phyloP scores from a whole-genome alignment of 2,888 invertebrate species.

The Agrotis exclamationis region DNA sequence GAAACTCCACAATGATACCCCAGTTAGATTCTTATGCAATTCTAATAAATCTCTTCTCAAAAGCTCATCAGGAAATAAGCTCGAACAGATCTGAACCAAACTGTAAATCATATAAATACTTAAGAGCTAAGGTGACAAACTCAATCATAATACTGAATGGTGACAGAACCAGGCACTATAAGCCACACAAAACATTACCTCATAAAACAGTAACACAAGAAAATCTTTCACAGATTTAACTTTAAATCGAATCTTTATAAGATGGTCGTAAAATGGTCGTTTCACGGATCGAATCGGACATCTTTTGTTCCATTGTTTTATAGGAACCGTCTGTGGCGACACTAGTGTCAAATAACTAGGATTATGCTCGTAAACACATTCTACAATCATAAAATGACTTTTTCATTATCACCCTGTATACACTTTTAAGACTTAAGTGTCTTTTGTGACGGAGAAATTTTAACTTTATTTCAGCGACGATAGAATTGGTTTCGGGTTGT shows the following conservation, averaged over 20 bases:
- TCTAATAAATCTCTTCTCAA: too few relatives aligned
- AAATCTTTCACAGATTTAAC: slow-evolving; percentile 48
- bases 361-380: slow-evolving; percentile 62
- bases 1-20: too few relatives aligned
- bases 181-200: slow-evolving; percentile 41
- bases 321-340: slow-evolving; percentile 60
- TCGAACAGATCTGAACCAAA: neutral
- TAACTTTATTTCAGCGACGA: accelerated
- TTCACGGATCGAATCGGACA: slow-evolving; percentile 51
- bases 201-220: slow-evolving; percentile 47
- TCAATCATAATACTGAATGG: slow-evolving; percentile 32
- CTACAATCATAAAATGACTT: slow-evolving; percentile 65
- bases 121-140: slow-evolving; percentile 14
- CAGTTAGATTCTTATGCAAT: too few relatives aligned
- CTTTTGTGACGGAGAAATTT: neutral
- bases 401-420: slow-evolving; percentile 60
- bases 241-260: slow-evolving; percentile 61
- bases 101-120: slow-evolving; percentile 35
- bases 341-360: slow-evolving; percentile 60
- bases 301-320: slow-evolving; percentile 57
- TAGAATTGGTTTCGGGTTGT: slow-evolving; percentile 13
- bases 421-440: slow-evolving; percentile 41
- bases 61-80: slow-evolving; percentile 3
- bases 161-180: slow-evolving; percentile 8
- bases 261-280: slow-evolving; percentile 55